Percentiles rank a stretch among this genome's conserved stretches.
These are phyloP conservation scores for Rugalucina vietnamica DNA, from an alignment of 2,888 invertebrate genomes.

Conservation along the genomic window DNA sequence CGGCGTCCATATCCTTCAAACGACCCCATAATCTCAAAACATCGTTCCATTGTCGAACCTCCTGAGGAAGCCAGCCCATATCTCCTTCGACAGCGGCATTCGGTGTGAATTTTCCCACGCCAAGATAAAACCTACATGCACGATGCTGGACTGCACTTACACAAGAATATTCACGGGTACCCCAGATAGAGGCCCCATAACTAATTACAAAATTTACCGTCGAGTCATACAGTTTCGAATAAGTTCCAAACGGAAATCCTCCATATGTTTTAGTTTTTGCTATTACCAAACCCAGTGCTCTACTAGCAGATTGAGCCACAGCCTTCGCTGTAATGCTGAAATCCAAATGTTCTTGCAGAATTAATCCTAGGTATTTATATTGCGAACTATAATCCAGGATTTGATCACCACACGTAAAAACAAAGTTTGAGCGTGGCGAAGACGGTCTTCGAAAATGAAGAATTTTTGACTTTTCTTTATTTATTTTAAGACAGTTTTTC, in stretches of 20 bases:
- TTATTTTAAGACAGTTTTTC: background rate
- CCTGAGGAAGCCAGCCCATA: background rate
- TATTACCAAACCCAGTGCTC: constrained; percentile 17
- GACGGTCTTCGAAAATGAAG: background rate
- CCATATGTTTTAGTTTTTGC: background rate
- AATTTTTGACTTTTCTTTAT: background rate
- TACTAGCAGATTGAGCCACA: constrained; percentile 11
- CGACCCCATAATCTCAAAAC: background rate
- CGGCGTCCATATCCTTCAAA: background rate
- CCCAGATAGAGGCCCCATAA: background rate
- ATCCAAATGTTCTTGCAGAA: constrained; percentile 20
- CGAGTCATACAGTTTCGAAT: background rate
- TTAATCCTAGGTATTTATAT: constrained; percentile 14
- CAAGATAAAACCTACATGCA: background rate
- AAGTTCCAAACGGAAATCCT: background rate
- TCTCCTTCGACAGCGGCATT: background rate
- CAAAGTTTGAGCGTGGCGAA: background rate
- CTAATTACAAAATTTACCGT: background rate
- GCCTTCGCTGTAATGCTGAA: constrained; percentile 15
- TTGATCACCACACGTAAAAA: background rate
- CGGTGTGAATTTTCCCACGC: background rate
- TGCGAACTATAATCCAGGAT: background rate
- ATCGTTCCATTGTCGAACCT: background rate
- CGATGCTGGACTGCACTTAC: background rate
- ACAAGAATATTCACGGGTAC: background rate